A percentile compares a stretch with the other conserved stretches of the same genome.
phyloP scores from a whole-genome alignment of 2,113 vertebrate genomes.

The Calidris pygmaea region DNA sequence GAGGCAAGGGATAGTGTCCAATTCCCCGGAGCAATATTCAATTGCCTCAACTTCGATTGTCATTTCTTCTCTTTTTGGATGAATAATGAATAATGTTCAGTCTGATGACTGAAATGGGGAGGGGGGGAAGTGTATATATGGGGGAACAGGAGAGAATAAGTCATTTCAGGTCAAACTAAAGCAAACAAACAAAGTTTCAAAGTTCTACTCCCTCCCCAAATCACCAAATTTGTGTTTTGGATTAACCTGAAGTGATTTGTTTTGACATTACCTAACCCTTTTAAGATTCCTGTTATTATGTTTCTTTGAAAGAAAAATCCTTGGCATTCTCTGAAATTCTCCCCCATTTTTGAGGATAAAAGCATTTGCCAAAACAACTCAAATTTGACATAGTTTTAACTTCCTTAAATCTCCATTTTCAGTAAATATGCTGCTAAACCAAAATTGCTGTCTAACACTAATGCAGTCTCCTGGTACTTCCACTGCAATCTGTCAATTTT shows the following conservation, averaged over 20 bases:
- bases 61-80: not conserved
- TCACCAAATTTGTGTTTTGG: not conserved
- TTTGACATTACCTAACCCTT: not conserved
- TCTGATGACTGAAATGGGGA: not conserved
- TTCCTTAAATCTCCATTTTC: not conserved
- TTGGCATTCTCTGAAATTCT: not conserved
- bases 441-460: not conserved
- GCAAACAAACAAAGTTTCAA: not conserved
- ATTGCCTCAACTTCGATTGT: not conserved
- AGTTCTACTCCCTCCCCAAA: not conserved
- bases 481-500: not conserved
- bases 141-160: accelerated
- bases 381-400: not conserved
- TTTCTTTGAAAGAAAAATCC: not conserved
- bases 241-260: not conserved
- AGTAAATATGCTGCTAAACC: not conserved
- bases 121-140: too few species aligned
- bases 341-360: not conserved
- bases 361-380: not conserved
- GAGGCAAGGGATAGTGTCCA: not conserved
- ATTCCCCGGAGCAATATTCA: not conserved
- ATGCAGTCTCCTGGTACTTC: not conserved
- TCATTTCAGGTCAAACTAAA: not conserved
- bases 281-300: not conserved
- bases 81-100: not conserved